Base-by-base conservation (phyloP, 2,888 invertebrate genomes). In the Mechanitis messenoides region DNA sequence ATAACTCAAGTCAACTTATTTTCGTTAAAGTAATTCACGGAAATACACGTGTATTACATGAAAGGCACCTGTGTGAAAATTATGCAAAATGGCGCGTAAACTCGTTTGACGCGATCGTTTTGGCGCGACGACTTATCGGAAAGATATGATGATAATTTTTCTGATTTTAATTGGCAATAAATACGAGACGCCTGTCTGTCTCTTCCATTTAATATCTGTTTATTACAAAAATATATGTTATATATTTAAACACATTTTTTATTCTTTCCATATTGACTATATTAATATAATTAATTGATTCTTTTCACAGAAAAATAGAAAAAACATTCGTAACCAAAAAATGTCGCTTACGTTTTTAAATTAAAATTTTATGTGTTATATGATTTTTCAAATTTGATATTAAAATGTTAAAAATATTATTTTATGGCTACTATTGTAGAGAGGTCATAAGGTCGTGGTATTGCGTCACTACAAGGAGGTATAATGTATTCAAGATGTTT, bases 361-460 rank as follows among this genome's bases (percentile, higher is more conserved):
- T 61, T 58, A 59, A 63, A 55, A 61, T 62, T 55, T 64, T 63
- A 65, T 67, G 59, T 68, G 59, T 63, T 46, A 50, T 59, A 42
- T 63, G 46, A 46, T 62, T 55, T 62, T 33, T 63, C 61, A 65
- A 65, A 65, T 61, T 60, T 47, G 54, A 50, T 62, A 66, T 68
- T 68, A 68, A 68, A 69, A 67, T 47, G 64, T 64, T 64, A 58
- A 59, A 57, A 68, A 63, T 59, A 53, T 59, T 47, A 61, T 67
- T 63, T 68, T 69, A 68, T 65, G 67, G 56, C 59, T 67, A 58
- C 61, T 63, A 56, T 65, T 53, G 63, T 57, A 33, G 54, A 57
- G 69, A 70, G 72, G 71, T 73, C 71, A 55, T 65, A 66, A 69
- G 71, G 69, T 72, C 66, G 61, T 53, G 50, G 62, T 56, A 58